These are phyloP conservation scores for Stigmatopora argus DNA, from an alignment of 2,113 vertebrate species.

Conservation along the genomic window DNA sequence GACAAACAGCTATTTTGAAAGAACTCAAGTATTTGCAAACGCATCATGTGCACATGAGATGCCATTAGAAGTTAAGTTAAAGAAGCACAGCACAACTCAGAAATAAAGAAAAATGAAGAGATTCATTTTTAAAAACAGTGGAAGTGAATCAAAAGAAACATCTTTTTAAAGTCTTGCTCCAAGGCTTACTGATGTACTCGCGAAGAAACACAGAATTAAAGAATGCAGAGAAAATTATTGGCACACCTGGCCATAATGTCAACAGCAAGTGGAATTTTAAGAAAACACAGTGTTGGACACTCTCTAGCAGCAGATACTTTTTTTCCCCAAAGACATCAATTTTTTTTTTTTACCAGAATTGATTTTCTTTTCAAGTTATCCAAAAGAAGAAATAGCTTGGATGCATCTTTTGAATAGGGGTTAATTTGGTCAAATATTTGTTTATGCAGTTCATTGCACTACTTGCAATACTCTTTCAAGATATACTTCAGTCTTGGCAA, in stretches of 20 bases:
- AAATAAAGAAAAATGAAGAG: conserved; percentile 26
- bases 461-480: conserved; percentile 24
- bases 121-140: conserved; percentile 42
- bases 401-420: conserved; percentile 27
- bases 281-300: background rate
- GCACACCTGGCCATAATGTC: background rate
- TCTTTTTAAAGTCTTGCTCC: conserved; percentile 37
- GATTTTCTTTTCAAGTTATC: too few relatives aligned
- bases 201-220: conserved; percentile 19
- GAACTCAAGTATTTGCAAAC: background rate
- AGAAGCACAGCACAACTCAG: conserved; percentile 34
- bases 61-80: conserved; percentile 10
- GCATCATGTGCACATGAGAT: background rate
- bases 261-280: background rate
- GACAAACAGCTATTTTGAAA: conserved; percentile 35
- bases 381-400: background rate
- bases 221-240: background rate
- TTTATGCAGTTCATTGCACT: conserved; percentile 46
- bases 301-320: background rate
- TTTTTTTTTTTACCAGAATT: background rate
- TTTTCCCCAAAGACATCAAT: background rate
- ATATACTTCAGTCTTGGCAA: conserved; percentile 37
- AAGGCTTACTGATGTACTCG: conserved; percentile 25
- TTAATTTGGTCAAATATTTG: conserved; percentile 26
- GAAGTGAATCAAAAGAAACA: conserved; percentile 42